Conservation (phyloP, 53 echinoderm and acorn worm species). For the Antedon mediterranea region DNA sequence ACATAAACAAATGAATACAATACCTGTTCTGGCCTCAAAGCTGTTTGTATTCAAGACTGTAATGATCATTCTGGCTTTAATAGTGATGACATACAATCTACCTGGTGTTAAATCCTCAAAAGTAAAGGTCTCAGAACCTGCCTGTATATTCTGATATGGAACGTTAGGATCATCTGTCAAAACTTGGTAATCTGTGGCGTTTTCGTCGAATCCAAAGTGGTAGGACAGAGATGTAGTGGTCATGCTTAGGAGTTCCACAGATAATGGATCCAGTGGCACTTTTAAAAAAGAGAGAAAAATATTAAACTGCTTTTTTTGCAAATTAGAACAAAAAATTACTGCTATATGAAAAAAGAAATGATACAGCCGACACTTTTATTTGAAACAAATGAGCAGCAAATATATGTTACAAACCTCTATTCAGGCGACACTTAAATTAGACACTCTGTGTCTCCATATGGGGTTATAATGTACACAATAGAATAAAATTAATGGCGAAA, state of each 20-base stretch:
- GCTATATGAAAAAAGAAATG: too few relatives aligned
- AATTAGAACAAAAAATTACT: too few relatives aligned
- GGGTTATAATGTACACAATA: too few relatives aligned
- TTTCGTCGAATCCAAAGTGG: background rate
- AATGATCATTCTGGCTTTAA: background rate
- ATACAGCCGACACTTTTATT: too few relatives aligned
- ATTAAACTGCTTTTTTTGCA: background rate
- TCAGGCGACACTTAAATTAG: too few relatives aligned
- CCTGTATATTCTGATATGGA: background rate
- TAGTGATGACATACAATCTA: background rate
- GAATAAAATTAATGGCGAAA: too few relatives aligned
- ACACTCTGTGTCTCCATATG: too few relatives aligned
- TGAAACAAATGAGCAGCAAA: too few relatives aligned
- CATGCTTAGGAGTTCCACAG: background rate
- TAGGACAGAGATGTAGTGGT: background rate
- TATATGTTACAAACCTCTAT: too few relatives aligned
- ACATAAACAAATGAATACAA: too few relatives aligned
- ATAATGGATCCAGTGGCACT: background rate
- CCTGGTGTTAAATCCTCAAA: background rate
- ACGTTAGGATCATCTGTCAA: background rate
- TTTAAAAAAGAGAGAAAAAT: background rate
- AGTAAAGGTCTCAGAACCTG: background rate
- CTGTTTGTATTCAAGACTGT: background rate
- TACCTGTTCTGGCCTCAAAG: background rate
- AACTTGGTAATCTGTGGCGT: background rate